Percentiles rank a stretch among this genome's conserved stretches.
Conservation (phyloP, 2,113 vertebrate genomes). For the Arizona elegans region DNA sequence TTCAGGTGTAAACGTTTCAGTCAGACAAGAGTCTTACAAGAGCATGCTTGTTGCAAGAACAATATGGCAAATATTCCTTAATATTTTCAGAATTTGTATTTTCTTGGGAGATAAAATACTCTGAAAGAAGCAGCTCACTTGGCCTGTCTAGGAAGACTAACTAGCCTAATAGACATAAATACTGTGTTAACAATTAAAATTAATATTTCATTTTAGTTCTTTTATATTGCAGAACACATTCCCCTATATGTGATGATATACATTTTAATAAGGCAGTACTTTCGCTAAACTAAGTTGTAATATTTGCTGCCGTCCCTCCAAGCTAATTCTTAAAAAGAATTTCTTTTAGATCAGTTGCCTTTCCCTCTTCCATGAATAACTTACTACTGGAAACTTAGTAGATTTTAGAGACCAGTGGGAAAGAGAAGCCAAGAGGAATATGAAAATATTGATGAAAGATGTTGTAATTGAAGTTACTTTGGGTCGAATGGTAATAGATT, state of each 20-base stretch:
- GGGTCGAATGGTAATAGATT: not conserved
- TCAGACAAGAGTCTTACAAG: not conserved
- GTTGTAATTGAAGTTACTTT: constrained; percentile 26
- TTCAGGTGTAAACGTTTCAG: not conserved
- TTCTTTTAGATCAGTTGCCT: not conserved
- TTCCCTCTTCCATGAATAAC: not conserved
- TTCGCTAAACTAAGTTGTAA: not conserved
- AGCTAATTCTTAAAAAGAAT: not conserved
- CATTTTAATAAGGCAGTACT: not conserved
- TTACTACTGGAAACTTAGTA: not conserved
- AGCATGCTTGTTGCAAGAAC: not conserved
- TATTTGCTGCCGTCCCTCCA: not conserved
- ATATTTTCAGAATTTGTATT: not conserved
- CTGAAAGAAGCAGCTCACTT: not conserved
- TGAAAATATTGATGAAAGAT: not conserved
- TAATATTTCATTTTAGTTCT: not conserved
- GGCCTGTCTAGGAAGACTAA: not conserved
- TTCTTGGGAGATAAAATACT: not conserved
- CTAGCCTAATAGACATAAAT: not conserved
- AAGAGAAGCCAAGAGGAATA: not conserved
- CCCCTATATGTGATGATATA: not conserved
- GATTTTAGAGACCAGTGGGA: not conserved
- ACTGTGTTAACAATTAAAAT: not conserved
- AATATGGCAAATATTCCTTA: not conserved
- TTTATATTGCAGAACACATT: not conserved